Evolutionary conservation across 2,113 vertebrate species (phyloP).

Genomic region (Leptobrachium leishanense): DNA sequence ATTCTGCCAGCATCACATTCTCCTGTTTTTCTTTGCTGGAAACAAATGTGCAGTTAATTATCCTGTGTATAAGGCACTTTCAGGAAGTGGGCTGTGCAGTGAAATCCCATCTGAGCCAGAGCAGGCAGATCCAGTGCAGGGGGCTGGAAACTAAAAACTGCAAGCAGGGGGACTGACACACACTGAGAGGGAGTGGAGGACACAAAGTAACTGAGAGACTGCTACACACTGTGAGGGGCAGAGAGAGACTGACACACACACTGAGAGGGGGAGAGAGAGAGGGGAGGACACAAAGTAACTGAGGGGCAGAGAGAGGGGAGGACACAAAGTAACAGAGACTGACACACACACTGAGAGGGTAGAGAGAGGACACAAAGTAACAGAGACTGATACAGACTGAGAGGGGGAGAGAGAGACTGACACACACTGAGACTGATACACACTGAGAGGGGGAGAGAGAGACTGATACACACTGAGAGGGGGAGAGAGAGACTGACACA

Average conservation of each 20-base stretch:
- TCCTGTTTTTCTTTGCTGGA: slow-evolving; percentile 59
- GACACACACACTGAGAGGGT: too few species aligned
- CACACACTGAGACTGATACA: slow-evolving; percentile 12
- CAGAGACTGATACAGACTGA: slow-evolving; percentile 1
- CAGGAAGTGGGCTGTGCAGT: slow-evolving; percentile 83
- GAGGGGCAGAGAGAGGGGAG: too few species aligned
- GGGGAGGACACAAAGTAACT: too few species aligned
- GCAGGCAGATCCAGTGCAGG: slow-evolving; percentile 62
- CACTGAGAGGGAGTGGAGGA: slow-evolving; percentile 18
- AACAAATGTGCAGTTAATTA: slow-evolving; percentile 74
- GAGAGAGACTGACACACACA: slow-evolving; percentile 27
- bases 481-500: too few species aligned
- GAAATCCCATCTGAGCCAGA: slow-evolving; percentile 63
- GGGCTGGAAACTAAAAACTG: slow-evolving; percentile 51
- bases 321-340: too few species aligned
- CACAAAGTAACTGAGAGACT: slow-evolving; percentile 13
- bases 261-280: neutral
- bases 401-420: slow-evolving; percentile 37
- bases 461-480: neutral
- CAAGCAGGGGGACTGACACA: slow-evolving; percentile 52
- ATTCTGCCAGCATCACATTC: slow-evolving; percentile 57
- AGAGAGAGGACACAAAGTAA: too few species aligned
- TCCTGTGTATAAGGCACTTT: slow-evolving; percentile 69
- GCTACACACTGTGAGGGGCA: neutral
- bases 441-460: slow-evolving; percentile 11